These are phyloP conservation scores for Peromyscus californicus DNA, from an alignment of 2,113 vertebrate genomes.

Conservation along the genomic window DNA sequence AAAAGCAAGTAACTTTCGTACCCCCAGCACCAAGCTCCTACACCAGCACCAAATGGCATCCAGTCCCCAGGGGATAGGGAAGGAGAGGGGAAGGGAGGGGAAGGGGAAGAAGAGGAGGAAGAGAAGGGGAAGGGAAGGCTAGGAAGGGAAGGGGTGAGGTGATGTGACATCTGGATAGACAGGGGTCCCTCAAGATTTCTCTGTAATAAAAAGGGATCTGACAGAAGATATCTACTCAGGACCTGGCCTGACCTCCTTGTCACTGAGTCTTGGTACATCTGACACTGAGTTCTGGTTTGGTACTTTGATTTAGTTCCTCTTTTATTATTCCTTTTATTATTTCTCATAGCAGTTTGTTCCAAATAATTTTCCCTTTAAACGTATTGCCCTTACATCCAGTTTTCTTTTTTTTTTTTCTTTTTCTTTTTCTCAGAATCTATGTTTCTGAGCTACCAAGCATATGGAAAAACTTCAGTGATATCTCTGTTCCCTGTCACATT, in stretches of 20 bases:
- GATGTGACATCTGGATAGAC: neutral
- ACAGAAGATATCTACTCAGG: neutral
- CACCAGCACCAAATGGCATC: neutral
- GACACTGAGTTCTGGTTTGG: neutral
- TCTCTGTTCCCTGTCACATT: slow-evolving; percentile 33
- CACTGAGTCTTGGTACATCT: neutral
- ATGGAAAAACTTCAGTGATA: neutral
- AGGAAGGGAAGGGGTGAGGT: neutral
- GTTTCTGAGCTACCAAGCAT: slow-evolving; percentile 57
- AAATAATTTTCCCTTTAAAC: slow-evolving; percentile 59
- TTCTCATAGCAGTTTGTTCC: slow-evolving; percentile 29
- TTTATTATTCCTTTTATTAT: slow-evolving; percentile 49
- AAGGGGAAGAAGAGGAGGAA: neutral
- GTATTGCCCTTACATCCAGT: slow-evolving; percentile 37
- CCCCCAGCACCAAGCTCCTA: neutral
- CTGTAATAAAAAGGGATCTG: neutral
- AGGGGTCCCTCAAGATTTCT: too few relatives aligned
- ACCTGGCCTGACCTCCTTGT: neutral
- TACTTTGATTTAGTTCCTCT: neutral
- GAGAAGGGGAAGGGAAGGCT: neutral
- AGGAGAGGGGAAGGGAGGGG: neutral
- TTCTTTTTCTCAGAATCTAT: neutral
- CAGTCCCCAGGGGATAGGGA: neutral
- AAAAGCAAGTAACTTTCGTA: neutral
- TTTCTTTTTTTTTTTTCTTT: neutral